Base-by-base conservation (phyloP, 2,888 invertebrate species). In the Dryobotodes eremita region DNA sequence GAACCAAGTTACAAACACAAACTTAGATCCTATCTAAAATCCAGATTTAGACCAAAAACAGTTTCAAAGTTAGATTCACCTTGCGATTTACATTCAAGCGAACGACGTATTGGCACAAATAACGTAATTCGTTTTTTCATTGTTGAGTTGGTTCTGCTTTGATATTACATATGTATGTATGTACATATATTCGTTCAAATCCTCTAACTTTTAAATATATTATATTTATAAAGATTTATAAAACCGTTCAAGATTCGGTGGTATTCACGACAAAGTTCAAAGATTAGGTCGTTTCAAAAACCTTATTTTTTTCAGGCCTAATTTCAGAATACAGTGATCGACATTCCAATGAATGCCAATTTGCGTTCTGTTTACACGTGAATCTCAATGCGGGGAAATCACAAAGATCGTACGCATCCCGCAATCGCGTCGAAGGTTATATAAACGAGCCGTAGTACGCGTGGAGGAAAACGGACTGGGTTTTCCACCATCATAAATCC, bases 401-500 rank as follows among this genome's bases (percentile, higher is more conserved):
- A 68, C 26, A 53, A 55, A 53, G 48, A 48, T 55, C 3, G 59
- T 64, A 36, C n/a, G 1, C 55, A 62, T 69, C 31, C 42, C 26
- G 15, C 42, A 46, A 17, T 36, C 36, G 7, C n/a, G 62, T 53
- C 42, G 5, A 53, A 69, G 8, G 26, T 26, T 65, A 70, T 17
- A 75, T 62, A 64, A 72, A 72, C 17, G 57, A 57, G 36, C 48
- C 64, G 15, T 66, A 71, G 26, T 69, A 53, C 62, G 15, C 48
- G 8, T 59, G 15, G 31, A 80, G 65, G 59, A 75, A 71, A 78
- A 80, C 71, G 59, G 59, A 77, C 81, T 75, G 71, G 26, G 75
- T 64, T 42, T n/a, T 79, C 65, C 74, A 74, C 74, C 78, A 80
- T 87, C 86, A 88, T 89, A 91, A 92, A 90, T 91, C 87, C 87